phyloP scores from a whole-genome alignment of 1,140 invertebrate genomes.

The Drosophila kikkawai region DNA sequence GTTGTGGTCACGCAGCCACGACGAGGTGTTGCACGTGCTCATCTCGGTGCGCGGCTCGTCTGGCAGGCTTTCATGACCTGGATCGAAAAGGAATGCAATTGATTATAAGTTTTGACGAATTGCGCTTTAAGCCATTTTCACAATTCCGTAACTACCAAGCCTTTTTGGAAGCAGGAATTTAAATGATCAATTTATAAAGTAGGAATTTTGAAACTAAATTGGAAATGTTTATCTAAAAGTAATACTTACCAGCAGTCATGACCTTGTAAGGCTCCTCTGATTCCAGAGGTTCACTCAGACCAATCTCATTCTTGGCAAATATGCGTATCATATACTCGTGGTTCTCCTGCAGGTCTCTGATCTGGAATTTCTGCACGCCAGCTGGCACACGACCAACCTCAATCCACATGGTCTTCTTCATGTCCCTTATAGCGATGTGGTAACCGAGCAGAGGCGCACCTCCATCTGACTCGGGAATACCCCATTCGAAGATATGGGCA shows the following conservation, averaged over 20 bases:
- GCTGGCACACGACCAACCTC: conserved; percentile 95
- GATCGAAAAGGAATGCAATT: background rate
- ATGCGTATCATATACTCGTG: conserved; percentile 96
- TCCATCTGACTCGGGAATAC: conserved; percentile 96
- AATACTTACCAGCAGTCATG: conserved; percentile 90
- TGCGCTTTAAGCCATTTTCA: background rate
- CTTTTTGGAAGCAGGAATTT: background rate
- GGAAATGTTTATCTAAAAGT: background rate
- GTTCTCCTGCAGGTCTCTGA: conserved; percentile 94
- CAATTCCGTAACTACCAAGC: background rate
- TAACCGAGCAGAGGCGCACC: conserved; percentile 96
- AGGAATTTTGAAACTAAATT: background rate
- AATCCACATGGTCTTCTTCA: conserved; percentile 97
- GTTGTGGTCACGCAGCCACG: conserved; percentile 95
- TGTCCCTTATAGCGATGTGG: conserved; percentile 96
- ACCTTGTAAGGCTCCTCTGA: conserved; percentile 96
- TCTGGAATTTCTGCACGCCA: conserved; percentile 92
- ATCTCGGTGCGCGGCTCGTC: conserved; percentile 89
- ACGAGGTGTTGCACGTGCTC: conserved; percentile 96
- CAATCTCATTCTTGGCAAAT: conserved; percentile 97
- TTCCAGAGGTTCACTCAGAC: conserved; percentile 96
- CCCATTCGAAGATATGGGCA: conserved; percentile 96
- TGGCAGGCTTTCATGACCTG: conserved; percentile 85
- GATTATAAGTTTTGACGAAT: conserved; percentile 26
- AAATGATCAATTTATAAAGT: background rate